Evolutionary conservation across 2,797 vertebrate genomes (phyloP), one percentile per base, ranked within the genome.

Genomic region (Dryobates pubescens): DNA sequence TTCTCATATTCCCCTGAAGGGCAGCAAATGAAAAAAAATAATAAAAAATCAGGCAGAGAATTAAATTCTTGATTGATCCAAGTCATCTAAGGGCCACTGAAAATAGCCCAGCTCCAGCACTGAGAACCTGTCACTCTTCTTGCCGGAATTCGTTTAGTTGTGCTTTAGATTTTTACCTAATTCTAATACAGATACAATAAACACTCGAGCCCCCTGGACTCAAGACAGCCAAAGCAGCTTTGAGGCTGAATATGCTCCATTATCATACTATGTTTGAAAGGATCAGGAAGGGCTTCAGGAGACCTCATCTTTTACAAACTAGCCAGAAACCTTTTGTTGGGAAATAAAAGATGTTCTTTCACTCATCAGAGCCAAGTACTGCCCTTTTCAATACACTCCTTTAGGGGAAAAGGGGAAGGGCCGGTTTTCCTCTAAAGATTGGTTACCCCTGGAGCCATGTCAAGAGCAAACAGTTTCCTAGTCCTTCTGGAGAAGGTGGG

Each of bases 331-430:
- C 85, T 92, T 95, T 96, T 94, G 64, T 88, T 69, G 56, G 65
- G 82, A 90, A 86, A 96, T 77, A 95, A 96, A 96, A 95, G 85
- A 88, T 13, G 51, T 89, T 95, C 94, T 84, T 92, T 95, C 90
- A 77, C 82, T 92, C 70, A 64, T 82, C 67, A 70, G 76, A 94
- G 95, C 93, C 93, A 94, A 96, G 84, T 76, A 61, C 68, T 94
- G 92, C 84, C 53, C 94, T 93, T 94, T 94, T 93, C 92, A 96
- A 59, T 70, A 69, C 27, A 58, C 67, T 59, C 7, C 3, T 72
- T 93, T 78, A 77, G 38, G 23, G 29, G 26, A 32, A 74, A 47
- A 82, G 57, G 34, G 43, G 49, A 92, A 94, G 62, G 92, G 58
- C 26, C 64, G 41, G 34, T 85, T 89, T 92, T 88, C 70, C 63